phyloP scores from a whole-genome alignment of 1,140 invertebrate genomes.

The Apis dorsata region DNA sequence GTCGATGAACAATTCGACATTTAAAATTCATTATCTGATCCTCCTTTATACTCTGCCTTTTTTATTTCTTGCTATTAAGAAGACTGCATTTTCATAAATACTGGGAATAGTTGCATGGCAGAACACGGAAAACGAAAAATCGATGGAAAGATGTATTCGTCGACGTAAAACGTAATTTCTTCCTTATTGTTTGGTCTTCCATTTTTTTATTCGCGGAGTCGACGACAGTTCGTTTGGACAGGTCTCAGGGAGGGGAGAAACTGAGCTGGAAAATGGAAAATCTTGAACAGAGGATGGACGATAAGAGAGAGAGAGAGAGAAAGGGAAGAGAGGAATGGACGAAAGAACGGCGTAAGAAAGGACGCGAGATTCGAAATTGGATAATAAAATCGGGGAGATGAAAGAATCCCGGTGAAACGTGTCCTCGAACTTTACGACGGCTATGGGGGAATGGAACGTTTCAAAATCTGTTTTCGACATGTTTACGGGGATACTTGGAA shows the following conservation, averaged over 20 bases:
- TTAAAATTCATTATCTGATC: constrained; percentile 34
- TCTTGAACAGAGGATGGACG: too few relatives aligned
- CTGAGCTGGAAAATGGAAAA: neutral
- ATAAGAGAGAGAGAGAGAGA: neutral
- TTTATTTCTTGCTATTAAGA: neutral
- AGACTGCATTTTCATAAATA: neutral
- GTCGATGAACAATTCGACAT: constrained; percentile 35
- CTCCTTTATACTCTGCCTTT: constrained; percentile 34
- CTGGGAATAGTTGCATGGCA: neutral
- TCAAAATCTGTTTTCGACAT: too few relatives aligned
- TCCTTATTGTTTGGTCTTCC: constrained; percentile 26
- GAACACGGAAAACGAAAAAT: neutral
- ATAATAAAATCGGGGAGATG: neutral
- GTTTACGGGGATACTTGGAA: too few relatives aligned
- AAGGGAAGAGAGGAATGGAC: constrained; percentile 2
- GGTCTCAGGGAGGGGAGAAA: neutral
- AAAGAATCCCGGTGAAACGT: too few relatives aligned
- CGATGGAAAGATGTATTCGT: constrained; percentile 2
- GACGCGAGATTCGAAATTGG: neutral
- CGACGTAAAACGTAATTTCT: neutral
- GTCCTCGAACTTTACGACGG: too few relatives aligned
- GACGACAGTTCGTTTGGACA: neutral
- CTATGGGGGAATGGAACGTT: too few relatives aligned
- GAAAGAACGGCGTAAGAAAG: neutral
- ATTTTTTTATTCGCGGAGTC: neutral